These are phyloP conservation scores for Hephaestus fuliginosus DNA, from an alignment of 2,797 vertebrate species.

Conservation along the genomic window DNA sequence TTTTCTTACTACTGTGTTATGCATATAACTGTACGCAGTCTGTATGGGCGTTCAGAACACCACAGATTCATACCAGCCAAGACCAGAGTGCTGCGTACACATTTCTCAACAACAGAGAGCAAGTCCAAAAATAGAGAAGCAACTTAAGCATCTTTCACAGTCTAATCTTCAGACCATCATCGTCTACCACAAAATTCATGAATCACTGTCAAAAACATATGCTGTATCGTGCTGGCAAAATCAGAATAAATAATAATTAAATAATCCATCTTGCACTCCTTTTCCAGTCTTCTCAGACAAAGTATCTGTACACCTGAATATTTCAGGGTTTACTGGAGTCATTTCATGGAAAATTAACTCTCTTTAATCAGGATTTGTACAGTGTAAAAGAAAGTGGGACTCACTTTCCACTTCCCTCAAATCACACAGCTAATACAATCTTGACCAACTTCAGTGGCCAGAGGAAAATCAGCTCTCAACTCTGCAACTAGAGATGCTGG, in stretches of 20 bases:
- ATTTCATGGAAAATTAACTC: neutral
- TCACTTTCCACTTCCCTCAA: neutral
- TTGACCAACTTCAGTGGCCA: neutral
- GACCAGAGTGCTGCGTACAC: neutral
- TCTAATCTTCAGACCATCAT: neutral
- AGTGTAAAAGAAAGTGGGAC: neutral
- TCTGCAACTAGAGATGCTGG: neutral
- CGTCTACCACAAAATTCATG: neutral
- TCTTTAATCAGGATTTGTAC: neutral
- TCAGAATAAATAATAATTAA: neutral
- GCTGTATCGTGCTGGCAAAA: neutral
- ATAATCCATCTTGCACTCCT: neutral
- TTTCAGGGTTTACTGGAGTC: neutral
- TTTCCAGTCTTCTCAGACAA: neutral
- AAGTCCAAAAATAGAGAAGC: no score
- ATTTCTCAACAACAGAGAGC: no score
- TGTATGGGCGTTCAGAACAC: neutral
- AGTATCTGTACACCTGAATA: neutral
- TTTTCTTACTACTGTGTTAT: neutral
- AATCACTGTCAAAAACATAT: neutral
- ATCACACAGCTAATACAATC: neutral
- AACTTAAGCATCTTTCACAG: neutral
- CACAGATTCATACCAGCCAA: neutral
- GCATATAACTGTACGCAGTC: neutral
- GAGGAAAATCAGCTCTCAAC: neutral